These are phyloP conservation scores for Brachynemurus nebulosus DNA, from an alignment of 2,888 invertebrate genomes.

Conservation along the genomic window DNA sequence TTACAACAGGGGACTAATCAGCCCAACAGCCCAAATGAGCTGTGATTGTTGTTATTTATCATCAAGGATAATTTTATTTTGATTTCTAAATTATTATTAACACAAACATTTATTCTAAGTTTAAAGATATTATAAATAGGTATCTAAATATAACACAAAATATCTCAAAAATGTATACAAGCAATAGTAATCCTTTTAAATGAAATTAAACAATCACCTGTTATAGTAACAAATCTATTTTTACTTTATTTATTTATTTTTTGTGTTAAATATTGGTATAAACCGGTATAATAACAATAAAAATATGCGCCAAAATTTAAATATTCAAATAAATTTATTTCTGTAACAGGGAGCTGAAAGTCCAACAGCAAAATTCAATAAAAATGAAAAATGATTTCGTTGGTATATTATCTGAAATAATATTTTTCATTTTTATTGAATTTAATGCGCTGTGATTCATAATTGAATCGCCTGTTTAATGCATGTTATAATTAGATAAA, in stretches of 20 bases:
- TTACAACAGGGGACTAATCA: constrained; percentile 9
- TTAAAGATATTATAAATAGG: too few relatives aligned
- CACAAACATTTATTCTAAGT: too few relatives aligned
- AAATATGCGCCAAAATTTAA: too few relatives aligned
- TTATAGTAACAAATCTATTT: constrained; percentile 1
- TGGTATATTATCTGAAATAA: neutral
- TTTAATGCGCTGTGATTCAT: constrained; percentile 6
- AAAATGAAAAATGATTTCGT: neutral
- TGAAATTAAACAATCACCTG: constrained; percentile 5
- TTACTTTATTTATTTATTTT: neutral
- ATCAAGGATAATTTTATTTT: neutral
- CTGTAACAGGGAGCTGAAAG: constrained; percentile 21
- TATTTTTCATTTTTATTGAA: neutral
- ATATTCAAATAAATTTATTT: constrained; percentile 3
- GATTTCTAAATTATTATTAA: too few relatives aligned
- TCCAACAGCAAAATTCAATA: constrained; percentile 19
- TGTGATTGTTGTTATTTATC: constrained; percentile 8
- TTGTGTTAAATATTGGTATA: neutral
- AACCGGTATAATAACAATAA: too few relatives aligned
- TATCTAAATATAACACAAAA: too few relatives aligned
- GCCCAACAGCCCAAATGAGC: constrained; percentile 7
- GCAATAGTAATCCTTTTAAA: neutral
- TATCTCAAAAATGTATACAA: neutral
- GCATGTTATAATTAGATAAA: constrained; percentile 1
- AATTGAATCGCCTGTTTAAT: constrained; percentile 10